Evolutionary conservation across 2,888 invertebrate genomes (phyloP).

Genomic region (Sthenelais limicola): DNA sequence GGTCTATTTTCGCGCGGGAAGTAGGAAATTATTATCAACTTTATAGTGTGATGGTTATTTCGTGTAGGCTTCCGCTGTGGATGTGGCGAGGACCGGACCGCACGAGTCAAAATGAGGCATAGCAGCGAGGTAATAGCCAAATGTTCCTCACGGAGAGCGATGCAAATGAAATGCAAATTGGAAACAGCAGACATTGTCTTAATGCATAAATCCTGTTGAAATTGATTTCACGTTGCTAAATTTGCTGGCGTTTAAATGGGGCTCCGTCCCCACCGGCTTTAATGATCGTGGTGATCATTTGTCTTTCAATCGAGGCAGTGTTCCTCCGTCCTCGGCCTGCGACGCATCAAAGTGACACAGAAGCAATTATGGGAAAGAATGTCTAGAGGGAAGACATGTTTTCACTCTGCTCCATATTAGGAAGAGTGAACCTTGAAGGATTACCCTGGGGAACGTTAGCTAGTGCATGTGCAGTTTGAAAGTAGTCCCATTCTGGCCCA

Average conservation of each 20-base stretch:
- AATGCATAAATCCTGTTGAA: constrained; percentile 30
- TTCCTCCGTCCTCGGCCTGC: too few species aligned
- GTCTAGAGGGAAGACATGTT: too few species aligned
- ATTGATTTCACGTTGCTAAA: constrained; percentile 32
- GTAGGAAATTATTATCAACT: constrained; percentile 23
- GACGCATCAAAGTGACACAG: too few species aligned
- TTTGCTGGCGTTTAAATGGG: constrained; percentile 28
- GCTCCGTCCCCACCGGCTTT: constrained; percentile 3
- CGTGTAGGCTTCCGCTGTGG: constrained; percentile 3
- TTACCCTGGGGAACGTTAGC: too few species aligned
- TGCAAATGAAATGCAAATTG: constrained; percentile 34
- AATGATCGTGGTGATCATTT: constrained; percentile 1
- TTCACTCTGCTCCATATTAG: too few species aligned
- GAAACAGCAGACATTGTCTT: constrained; percentile 35
- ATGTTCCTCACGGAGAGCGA: not conserved
- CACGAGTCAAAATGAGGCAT: not conserved
- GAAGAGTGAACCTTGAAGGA: too few species aligned
- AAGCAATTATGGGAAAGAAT: too few species aligned
- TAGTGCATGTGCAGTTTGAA: too few species aligned
- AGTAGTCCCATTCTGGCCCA: too few species aligned
- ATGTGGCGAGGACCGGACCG: not conserved
- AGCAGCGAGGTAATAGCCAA: not conserved
- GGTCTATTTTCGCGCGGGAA: constrained; percentile 7
- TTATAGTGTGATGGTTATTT: constrained; percentile 5
- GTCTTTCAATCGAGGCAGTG: too few species aligned